These are phyloP conservation scores for Spermophilus dauricus DNA, from an alignment of 2,113 vertebrate genomes.

Conservation along the genomic window DNA sequence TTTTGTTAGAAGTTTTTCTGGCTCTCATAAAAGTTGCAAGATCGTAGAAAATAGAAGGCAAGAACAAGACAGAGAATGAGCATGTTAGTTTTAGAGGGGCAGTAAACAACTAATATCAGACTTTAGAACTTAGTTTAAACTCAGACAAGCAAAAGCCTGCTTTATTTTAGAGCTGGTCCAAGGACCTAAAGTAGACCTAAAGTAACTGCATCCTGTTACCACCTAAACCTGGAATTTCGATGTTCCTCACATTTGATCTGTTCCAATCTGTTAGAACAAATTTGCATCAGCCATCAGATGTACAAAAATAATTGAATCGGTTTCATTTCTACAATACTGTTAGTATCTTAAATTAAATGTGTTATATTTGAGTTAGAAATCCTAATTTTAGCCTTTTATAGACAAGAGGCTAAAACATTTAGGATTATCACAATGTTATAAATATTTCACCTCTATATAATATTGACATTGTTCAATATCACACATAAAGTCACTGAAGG, in stretches of 20 bases:
- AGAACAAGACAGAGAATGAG: not conserved
- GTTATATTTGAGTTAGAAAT: constrained; percentile 12
- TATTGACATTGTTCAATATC: not conserved
- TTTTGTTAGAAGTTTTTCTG: constrained; percentile 33
- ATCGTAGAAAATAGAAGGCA: constrained; percentile 9
- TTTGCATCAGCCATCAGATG: constrained; percentile 54
- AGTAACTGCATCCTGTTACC: not conserved
- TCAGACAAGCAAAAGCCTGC: constrained; percentile 19
- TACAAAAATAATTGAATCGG: constrained; percentile 26
- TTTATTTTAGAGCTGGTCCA: not conserved
- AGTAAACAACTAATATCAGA: not conserved
- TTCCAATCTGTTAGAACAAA: not conserved
- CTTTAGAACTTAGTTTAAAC: constrained; percentile 46
- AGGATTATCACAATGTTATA: constrained; percentile 1
- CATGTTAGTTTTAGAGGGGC: constrained; percentile 25
- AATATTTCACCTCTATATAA: not conserved
- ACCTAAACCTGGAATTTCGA: constrained; percentile 5
- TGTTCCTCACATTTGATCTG: not conserved
- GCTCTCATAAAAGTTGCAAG: not conserved
- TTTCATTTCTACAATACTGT: constrained; percentile 27
- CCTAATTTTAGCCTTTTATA: not conserved
- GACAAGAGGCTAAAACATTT: not conserved
- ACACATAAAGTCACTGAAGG: not conserved
- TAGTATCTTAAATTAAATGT: constrained; percentile 45
- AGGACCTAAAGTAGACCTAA: not conserved